Evolutionary conservation across 2,113 vertebrate genomes (phyloP).

Genomic region (Tragelaphus strepsiceros): DNA sequence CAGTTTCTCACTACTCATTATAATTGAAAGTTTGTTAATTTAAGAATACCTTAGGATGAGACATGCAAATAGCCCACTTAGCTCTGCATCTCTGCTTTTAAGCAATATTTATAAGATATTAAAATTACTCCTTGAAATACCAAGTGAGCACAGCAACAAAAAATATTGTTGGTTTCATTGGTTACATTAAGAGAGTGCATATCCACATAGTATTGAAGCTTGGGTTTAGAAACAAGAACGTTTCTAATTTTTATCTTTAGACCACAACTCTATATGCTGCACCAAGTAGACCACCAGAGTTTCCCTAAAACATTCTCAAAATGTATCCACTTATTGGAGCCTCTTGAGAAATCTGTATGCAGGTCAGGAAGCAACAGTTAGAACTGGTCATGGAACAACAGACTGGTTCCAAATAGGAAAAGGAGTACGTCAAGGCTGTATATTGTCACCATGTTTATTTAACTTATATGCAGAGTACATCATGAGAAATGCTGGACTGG

Average conservation of each 20-base stretch:
- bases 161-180: neutral
- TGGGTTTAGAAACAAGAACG: neutral
- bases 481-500: too few relatives aligned
- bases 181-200: neutral
- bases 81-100: neutral
- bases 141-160: neutral
- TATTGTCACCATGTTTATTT: too few relatives aligned
- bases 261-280: neutral
- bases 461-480: too few relatives aligned
- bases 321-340: neutral
- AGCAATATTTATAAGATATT: neutral
- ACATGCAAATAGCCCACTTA: neutral
- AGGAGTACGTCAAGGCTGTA: too few relatives aligned
- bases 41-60: neutral
- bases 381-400: too few relatives aligned
- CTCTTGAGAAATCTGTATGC: too few relatives aligned
- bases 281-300: neutral
- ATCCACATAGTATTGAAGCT: neutral
- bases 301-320: neutral
- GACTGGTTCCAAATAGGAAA: too few relatives aligned
- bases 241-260: neutral
- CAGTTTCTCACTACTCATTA: neutral
- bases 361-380: too few relatives aligned
- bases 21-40: neutral
- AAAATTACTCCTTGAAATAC: neutral